Base-by-base conservation (phyloP, 2,113 vertebrate genomes). In the Oceanodroma tethys region DNA sequence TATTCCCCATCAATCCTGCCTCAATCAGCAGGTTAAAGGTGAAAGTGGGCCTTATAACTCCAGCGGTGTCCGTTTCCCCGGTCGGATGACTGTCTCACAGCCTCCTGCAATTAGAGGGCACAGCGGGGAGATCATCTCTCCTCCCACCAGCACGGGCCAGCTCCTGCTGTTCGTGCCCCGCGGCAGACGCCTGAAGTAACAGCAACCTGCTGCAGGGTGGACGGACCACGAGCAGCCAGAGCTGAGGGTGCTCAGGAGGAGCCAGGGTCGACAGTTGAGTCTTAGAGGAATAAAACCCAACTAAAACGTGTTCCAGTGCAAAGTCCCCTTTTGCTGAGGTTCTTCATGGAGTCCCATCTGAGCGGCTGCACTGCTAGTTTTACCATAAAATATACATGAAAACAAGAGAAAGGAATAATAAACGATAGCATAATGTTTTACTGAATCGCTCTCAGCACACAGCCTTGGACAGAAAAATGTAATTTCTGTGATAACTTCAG, bases 21-120 rank as follows among this genome's bases (percentile, higher is more conserved):
- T 83, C 93, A 75, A 13, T 17, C 88, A 10, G 8, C 16, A 50
- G 92, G 95, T 91, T 48, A 70, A 93, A 93, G 95, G 95, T 93
- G 95, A 62, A 67, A 38, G 59, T 9, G 56, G 79, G 88, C 45
- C 42, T 56, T 59, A 59, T 11, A 55, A 36, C 74, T 74, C 83
- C 76, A 2, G 40, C 0, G 20, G 93, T 60, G 90, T 87, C 93
- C 4, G 1, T 58, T 92, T 96, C 66, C 78, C 78, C 0, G 1
- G 13, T 9, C 13, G 8, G 47, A 81, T 65, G 87, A 45, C 74
- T 40, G 70, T 18, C 71, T 84, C 59, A 5, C 22, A 43, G 58
- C 43, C 91, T 65, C 87, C 90, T 19, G 81, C 78, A 83, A 86
- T 81, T 30, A 72, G 40, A 95, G 90, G 63, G 75, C 81, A 88